Percentiles rank a stretch among this genome's conserved stretches.
Evolutionary conservation across 2,797 vertebrate species (phyloP).

Genomic region (Pogonophryne albipinna): DNA sequence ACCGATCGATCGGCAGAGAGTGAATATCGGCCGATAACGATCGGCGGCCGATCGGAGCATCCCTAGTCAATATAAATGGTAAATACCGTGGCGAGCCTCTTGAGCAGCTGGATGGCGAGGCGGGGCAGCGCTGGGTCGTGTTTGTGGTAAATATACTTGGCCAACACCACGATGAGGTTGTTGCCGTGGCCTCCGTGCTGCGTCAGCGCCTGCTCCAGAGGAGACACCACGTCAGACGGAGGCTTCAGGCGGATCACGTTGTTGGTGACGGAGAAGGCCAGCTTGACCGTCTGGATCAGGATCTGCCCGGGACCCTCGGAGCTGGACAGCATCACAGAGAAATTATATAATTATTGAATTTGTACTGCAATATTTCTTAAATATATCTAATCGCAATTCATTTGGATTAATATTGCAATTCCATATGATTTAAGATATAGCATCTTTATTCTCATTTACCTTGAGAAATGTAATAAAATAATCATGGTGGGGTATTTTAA

Average conservation of each 20-base stretch:
- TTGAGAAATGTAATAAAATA: too few species aligned
- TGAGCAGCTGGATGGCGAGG: slow-evolving; percentile 95
- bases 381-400: too few species aligned
- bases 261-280: slow-evolving; percentile 97
- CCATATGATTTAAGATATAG: too few species aligned
- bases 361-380: too few species aligned
- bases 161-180: slow-evolving; percentile 95
- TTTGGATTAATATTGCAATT: too few species aligned
- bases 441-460: too few species aligned
- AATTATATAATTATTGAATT: not conserved
- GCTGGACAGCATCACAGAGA: slow-evolving; percentile 70
- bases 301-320: slow-evolving; percentile 95
- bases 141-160: slow-evolving; percentile 98
- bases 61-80: too few species aligned
- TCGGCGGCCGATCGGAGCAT: too few species aligned
- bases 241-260: slow-evolving; percentile 97
- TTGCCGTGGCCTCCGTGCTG: slow-evolving; percentile 96
- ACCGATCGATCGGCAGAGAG: too few species aligned
- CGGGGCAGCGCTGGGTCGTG: slow-evolving; percentile 96
- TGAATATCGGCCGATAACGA: too few species aligned
- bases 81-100: slow-evolving; percentile 93
- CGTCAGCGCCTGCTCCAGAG: slow-evolving; percentile 95
- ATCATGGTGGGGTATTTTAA: too few species aligned
- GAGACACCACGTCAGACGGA: slow-evolving; percentile 90
- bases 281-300: slow-evolving; percentile 96